Percentiles rank a stretch among this genome's conserved stretches.
These are phyloP conservation scores for Ylistrum balloti DNA, from an alignment of 1,140 invertebrate genomes.

Conservation along the genomic window DNA sequence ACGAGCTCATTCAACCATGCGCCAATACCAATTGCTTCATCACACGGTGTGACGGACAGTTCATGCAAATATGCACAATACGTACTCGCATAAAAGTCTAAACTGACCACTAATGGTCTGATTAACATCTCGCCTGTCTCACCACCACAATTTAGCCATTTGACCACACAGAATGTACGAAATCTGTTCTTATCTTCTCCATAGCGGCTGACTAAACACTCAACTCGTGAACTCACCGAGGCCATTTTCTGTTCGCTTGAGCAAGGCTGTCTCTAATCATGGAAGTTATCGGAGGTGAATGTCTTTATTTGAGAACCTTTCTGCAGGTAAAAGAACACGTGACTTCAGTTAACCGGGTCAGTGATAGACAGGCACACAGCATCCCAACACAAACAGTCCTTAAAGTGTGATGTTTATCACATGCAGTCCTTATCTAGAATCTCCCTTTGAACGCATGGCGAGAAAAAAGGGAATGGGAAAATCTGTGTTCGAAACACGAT, in stretches of 20 bases:
- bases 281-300: conserved; percentile 32
- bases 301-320: conserved; percentile 22
- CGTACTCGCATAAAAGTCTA: neutral
- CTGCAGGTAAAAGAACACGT: conserved; percentile 21
- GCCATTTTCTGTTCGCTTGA: conserved; percentile 32
- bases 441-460: conserved; percentile 22
- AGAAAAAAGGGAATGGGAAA: neutral
- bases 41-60: neutral
- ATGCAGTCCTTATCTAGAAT: neutral
- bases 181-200: neutral
- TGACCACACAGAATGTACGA: conserved; percentile 22
- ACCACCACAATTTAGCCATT: conserved; percentile 24
- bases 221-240: conserved; percentile 2
- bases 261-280: neutral
- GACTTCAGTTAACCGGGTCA: conserved; percentile 19
- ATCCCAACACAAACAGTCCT: neutral
- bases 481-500: neutral
- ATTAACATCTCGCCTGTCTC: conserved; percentile 15
- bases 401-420: conserved; percentile 35
- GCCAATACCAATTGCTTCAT: neutral
- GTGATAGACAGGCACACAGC: neutral
- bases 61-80: conserved; percentile 39
- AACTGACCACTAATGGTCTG: conserved; percentile 13
- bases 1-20: neutral
- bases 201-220: neutral